phyloP scores from a whole-genome alignment of 2,797 vertebrate genomes.

The Myotis pilosus region DNA sequence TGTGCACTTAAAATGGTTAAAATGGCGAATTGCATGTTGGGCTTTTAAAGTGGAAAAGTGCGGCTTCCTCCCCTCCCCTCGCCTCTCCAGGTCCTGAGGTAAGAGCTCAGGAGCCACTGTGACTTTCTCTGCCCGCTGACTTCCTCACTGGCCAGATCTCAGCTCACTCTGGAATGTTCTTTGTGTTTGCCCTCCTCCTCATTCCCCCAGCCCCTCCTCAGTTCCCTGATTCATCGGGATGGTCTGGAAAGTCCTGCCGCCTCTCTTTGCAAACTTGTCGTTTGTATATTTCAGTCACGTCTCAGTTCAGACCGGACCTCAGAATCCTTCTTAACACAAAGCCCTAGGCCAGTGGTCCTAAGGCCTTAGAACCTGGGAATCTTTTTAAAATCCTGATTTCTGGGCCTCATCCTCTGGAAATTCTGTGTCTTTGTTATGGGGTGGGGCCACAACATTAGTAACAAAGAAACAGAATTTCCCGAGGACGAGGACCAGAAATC shows the following conservation, averaged over 20 bases:
- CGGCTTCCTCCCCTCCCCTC: not conserved
- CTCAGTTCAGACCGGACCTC: not conserved
- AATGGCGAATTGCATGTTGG: fast-evolving
- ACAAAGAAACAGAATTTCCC: too few species aligned
- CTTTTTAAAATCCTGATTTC: too few species aligned
- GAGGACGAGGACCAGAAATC: too few species aligned
- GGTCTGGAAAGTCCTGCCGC: not conserved
- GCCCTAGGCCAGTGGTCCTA: not conserved
- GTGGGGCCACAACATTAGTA: too few species aligned
- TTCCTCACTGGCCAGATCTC: too few species aligned
- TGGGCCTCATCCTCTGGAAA: too few species aligned
- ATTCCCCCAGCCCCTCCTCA: not conserved
- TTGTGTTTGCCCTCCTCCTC: not conserved
- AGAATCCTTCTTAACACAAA: constrained; percentile 9
- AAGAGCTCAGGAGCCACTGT: not conserved
- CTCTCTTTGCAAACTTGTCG: not conserved
- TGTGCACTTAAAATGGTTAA: fast-evolving
- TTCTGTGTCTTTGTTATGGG: too few species aligned
- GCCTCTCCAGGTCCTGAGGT: not conserved
- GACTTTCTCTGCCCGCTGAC: not conserved
- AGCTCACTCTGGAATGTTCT: not conserved
- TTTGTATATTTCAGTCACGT: not conserved
- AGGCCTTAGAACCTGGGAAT: too few species aligned
- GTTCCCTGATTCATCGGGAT: not conserved
- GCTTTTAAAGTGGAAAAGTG: not conserved